These are phyloP conservation scores for Xylophagus ater DNA, from an alignment of 2,888 invertebrate species.

Conservation along the genomic window DNA sequence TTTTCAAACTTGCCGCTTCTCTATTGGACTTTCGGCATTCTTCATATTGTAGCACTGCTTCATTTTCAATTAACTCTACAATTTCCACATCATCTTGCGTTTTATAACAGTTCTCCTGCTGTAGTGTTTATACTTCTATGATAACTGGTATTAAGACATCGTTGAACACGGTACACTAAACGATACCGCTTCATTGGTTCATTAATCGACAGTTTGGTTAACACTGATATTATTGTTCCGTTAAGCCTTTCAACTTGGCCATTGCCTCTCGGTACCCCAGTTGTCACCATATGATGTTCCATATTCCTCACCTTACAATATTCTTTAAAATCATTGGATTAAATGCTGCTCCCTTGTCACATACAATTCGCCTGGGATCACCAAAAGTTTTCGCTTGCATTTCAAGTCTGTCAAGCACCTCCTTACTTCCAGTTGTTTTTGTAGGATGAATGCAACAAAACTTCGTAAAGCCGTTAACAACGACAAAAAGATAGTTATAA, in stretches of 20 bases:
- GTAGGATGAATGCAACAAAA: too few species aligned
- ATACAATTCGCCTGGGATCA: conserved; percentile 25
- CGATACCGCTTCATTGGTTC: conserved; percentile 1
- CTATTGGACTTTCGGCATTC: conserved; percentile 1
- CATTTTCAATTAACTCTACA: conserved; percentile 3
- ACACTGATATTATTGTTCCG: conserved; percentile 20
- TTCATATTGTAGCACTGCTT: conserved; percentile 1
- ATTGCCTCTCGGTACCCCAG: conserved; percentile 27
- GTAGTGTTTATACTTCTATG: conserved; percentile 4
- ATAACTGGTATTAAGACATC: not conserved
- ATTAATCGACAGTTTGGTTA: not conserved
- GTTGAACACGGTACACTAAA: not conserved
- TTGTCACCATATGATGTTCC: conserved; percentile 21
- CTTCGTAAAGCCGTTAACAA: too few species aligned
- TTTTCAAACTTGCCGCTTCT: conserved; percentile 18
- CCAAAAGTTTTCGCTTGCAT: conserved; percentile 26
- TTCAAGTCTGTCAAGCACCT: conserved; percentile 23
- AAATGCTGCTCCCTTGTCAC: conserved; percentile 28
- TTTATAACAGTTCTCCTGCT: conserved; percentile 4
- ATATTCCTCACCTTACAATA: conserved; percentile 27
- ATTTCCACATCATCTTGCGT: conserved; percentile 7
- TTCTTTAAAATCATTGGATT: conserved; percentile 25
- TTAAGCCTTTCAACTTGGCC: conserved; percentile 29
- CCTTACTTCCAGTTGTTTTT: too few species aligned
- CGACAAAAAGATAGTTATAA: too few species aligned